Base-by-base conservation (phyloP, 2,797 vertebrate genomes). In the Karalla daura region DNA sequence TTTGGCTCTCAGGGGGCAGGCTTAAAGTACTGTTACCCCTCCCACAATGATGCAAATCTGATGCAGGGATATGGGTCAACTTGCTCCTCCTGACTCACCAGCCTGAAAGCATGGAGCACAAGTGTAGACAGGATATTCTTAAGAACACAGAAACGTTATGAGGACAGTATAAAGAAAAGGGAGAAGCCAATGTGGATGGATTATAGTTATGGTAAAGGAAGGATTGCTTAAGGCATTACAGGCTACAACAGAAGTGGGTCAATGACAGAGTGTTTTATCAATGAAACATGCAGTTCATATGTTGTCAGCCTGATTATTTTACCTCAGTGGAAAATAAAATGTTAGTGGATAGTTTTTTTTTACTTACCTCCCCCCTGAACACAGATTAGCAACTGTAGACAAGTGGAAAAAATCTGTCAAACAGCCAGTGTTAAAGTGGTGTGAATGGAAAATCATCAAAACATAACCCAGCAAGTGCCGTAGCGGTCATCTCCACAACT, bases 91-190 rank as follows among this genome's bases (percentile, higher is more conserved):
- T 69, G 72, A 85, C 75, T 81, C 80, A 81, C 74, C 47, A 69
- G 76, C 62, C 54, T 47, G 51, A 71, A 69, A 70, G 65, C 32
- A 70, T 46, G 36, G 46, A 63, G 51, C 68, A 52, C 89, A 62
- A 81, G 76, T 89, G 85, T 80, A 66, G 76, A 76, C 68, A 70
- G 70, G 74, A 82, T 88, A 86, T 72, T 47, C 80, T 85, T 78
- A 59, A 81, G 63, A 89, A 80, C 75, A 81, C 61, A 63, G 40
- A 65, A 80, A 70, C 69, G 43, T 45, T 81, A 61, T 70, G 63
- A 86, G 72, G 56, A 74, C 69, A 55, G 76, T 51, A 82, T 66
- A 70, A 67, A 49, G 62, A 74, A 74, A 63, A 59, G 51, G 24
- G 47, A 56, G 62, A 37, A 59, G 64, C 35, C 76, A 79, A 68